phyloP scores from a whole-genome alignment of 2,113 vertebrate species.

The Melanostigma gelatinosum region DNA sequence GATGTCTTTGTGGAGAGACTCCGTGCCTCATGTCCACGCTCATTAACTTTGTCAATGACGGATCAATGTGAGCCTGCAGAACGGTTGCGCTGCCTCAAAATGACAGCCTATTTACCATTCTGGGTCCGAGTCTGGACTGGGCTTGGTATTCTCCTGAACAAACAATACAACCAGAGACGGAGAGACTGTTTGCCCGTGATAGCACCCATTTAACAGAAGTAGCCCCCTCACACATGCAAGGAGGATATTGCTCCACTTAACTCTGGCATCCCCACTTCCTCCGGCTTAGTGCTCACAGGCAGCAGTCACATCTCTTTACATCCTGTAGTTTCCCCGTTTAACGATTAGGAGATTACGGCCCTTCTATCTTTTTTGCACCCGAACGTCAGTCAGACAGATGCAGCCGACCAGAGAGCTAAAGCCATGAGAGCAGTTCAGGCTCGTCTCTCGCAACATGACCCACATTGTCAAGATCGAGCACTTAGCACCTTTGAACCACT shows the following conservation, averaged over 20 bases:
- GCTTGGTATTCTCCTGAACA: constrained; percentile 55
- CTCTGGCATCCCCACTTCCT: constrained; percentile 58
- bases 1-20: constrained; percentile 79
- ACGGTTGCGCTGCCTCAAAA: constrained; percentile 52
- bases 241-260: constrained; percentile 71
- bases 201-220: constrained; percentile 56
- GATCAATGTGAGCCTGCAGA: constrained; percentile 72
- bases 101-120: constrained; percentile 65
- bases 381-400: constrained; percentile 57
- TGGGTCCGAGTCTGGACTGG: constrained; percentile 41
- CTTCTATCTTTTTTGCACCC: constrained; percentile 56
- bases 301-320: constrained; percentile 56
- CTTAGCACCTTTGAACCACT: constrained; percentile 43
- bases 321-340: constrained; percentile 58
- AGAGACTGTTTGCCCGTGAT: constrained; percentile 38
- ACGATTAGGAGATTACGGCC: constrained; percentile 58
- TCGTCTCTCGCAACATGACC: constrained; percentile 43
- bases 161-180: constrained; percentile 39
- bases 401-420: constrained; percentile 34
- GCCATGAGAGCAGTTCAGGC: constrained; percentile 36
- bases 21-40: constrained; percentile 75
- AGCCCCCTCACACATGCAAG: constrained; percentile 33
- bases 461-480: constrained; percentile 49
- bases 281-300: constrained; percentile 54
- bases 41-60: constrained; percentile 81